phyloP scores from a whole-genome alignment of 2,888 invertebrate genomes.

The Caenorhabditis angaria region DNA sequence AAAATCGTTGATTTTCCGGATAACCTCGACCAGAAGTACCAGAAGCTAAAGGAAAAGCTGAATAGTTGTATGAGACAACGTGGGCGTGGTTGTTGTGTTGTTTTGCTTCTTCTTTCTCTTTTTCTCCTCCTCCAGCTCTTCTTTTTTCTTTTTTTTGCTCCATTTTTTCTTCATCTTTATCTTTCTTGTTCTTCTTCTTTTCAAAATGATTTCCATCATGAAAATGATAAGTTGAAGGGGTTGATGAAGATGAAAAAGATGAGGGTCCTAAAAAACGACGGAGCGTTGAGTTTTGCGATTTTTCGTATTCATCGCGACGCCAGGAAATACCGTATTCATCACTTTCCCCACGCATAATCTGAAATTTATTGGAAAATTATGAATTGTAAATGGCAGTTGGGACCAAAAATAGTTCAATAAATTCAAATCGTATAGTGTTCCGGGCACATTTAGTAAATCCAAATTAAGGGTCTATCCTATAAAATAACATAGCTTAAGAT shows the following conservation, averaged over 20 bases:
- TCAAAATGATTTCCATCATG: neutral
- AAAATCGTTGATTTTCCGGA: neutral
- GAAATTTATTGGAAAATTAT: neutral
- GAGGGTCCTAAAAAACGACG: neutral
- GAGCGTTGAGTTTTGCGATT: neutral
- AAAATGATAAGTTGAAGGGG: neutral
- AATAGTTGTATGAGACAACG: constrained; percentile 4
- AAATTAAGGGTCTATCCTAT: too few relatives aligned
- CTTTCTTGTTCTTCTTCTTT: neutral
- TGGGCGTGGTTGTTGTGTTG: constrained; percentile 4
- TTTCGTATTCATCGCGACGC: neutral
- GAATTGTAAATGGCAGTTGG: neutral
- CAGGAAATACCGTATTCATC: constrained; percentile 12
- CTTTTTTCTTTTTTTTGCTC: constrained; percentile 10
- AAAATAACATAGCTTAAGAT: too few relatives aligned
- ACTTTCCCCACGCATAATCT: constrained; percentile 6
- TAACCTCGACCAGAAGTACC: too few relatives aligned
- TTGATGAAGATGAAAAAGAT: neutral
- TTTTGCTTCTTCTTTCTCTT: neutral
- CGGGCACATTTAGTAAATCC: too few relatives aligned
- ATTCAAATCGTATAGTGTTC: too few relatives aligned
- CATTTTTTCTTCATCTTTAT: neutral
- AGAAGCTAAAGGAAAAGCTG: neutral
- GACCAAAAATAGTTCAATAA: too few relatives aligned
- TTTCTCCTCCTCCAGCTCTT: neutral